These are phyloP conservation scores for Belonocnema kinseyi DNA, from an alignment of 1,140 invertebrate genomes.

Conservation along the genomic window DNA sequence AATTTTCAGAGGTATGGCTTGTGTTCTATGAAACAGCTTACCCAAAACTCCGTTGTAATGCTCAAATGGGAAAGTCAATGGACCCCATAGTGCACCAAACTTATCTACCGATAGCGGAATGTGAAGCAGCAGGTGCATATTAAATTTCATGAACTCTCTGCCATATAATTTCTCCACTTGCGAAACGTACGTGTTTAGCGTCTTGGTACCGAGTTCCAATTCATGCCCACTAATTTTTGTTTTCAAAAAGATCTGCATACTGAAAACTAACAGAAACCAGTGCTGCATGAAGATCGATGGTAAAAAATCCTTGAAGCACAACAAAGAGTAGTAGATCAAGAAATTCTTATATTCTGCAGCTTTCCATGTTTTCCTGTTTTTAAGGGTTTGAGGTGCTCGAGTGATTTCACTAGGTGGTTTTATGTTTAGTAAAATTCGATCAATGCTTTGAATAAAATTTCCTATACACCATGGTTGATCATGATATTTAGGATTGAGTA, in stretches of 20 bases:
- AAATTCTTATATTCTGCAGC: conserved; percentile 55
- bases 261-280: conserved; percentile 45
- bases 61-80: conserved; percentile 54
- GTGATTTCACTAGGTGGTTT: conserved; percentile 47
- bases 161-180: conserved; percentile 38
- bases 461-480: conserved; percentile 39
- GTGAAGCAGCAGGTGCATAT: conserved; percentile 47
- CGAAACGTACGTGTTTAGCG: background rate
- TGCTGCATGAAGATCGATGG: conserved; percentile 43
- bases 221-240: conserved; percentile 38
- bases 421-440: conserved; percentile 32
- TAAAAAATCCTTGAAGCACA: conserved; percentile 44
- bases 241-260: conserved; percentile 46
- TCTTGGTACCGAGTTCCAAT: background rate
- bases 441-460: conserved; percentile 23
- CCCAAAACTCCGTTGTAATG: conserved; percentile 42
- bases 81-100: conserved; percentile 47
- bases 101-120: conserved; percentile 38
- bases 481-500: conserved; percentile 45
- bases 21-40: conserved; percentile 33
- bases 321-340: conserved; percentile 46
- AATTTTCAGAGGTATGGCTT: conserved; percentile 40
- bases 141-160: conserved; percentile 44
- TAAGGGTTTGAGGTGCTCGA: conserved; percentile 37
- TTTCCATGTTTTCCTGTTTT: conserved; percentile 48